phyloP scores from a whole-genome alignment of 2,888 invertebrate genomes.

The Drosophila aldrichi region DNA sequence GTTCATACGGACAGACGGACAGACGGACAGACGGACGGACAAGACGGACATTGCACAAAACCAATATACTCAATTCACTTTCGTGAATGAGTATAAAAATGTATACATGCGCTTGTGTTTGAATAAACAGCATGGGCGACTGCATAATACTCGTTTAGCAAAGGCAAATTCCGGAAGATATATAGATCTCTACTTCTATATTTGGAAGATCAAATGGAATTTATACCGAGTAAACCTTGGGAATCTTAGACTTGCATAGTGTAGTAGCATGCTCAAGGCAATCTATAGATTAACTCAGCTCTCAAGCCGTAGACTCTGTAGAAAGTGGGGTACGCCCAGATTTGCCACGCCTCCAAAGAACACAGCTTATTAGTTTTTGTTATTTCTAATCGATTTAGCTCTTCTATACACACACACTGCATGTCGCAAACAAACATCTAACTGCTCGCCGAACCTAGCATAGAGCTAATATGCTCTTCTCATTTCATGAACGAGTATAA shows the following conservation, averaged over 20 bases:
- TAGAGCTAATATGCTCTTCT: background rate
- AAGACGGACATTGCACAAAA: no score
- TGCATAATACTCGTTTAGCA: background rate
- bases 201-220: no score
- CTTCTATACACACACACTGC: background rate
- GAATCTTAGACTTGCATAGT: background rate
- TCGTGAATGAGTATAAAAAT: no score
- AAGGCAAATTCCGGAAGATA: background rate
- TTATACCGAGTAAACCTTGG: no score
- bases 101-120: no score
- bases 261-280: no score
- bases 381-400: background rate
- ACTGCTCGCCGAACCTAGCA: background rate
- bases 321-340: background rate
- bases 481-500: background rate
- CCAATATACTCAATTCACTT: no score
- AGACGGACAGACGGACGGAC: no score
- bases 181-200: no score
- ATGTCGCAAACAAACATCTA: no score
- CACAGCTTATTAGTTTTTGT: background rate
- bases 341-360: background rate
- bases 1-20: no score
- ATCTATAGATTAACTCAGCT: no score
- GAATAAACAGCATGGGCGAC: background rate
- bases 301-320: background rate